Percentiles rank a stretch among this genome's conserved stretches.
Conservation (phyloP, 2,113 vertebrate species). For the Protobothrops flavoviridis region DNA sequence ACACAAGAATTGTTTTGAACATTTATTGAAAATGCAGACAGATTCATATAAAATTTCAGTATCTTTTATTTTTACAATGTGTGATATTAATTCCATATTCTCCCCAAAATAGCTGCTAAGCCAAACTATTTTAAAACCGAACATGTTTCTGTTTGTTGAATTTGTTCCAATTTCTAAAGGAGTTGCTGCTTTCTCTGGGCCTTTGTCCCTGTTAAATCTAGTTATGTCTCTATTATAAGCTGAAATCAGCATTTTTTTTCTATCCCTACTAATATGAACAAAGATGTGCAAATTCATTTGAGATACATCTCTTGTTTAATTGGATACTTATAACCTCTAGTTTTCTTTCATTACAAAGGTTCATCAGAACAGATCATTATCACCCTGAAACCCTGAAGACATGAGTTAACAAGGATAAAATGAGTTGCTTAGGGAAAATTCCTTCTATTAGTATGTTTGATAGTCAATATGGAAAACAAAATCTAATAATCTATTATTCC, state of each 20-base stretch:
- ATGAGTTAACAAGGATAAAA: constrained; percentile 62
- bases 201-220: background rate
- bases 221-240: background rate
- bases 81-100: background rate
- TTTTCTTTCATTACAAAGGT: constrained; percentile 68
- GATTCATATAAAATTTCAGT: background rate
- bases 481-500: constrained; percentile 70
- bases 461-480: constrained; percentile 75
- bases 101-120: background rate
- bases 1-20: background rate
- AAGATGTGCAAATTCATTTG: constrained; percentile 59
- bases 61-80: background rate
- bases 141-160: background rate
- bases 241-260: constrained; percentile 23
- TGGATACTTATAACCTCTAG: constrained; percentile 61
- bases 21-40: background rate
- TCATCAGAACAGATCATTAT: constrained; percentile 65
- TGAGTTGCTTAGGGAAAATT: constrained; percentile 58
- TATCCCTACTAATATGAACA: constrained; percentile 53
- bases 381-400: constrained; percentile 57
- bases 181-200: background rate
- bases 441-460: constrained; percentile 58
- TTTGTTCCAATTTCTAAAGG: background rate
- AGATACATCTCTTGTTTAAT: constrained; percentile 70
- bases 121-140: background rate